Evolutionary conservation across 2,797 vertebrate genomes (phyloP).

Genomic region (Lacerta bilineata): DNA sequence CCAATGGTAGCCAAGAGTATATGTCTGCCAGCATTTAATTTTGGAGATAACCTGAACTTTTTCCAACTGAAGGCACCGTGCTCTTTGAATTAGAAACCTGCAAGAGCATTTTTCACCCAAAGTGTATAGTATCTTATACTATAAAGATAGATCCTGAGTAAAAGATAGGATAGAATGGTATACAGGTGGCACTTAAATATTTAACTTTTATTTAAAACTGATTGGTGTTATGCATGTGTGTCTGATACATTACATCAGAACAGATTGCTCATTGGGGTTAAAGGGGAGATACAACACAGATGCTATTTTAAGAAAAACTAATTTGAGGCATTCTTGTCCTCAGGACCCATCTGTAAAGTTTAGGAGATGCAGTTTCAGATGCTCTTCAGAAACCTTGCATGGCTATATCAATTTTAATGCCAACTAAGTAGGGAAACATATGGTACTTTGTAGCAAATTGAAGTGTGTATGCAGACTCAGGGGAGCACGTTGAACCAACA

Average conservation of each 20-base stretch:
- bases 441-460: slow-evolving; percentile 64
- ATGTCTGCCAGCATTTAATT: background rate
- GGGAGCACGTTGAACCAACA: slow-evolving; percentile 66
- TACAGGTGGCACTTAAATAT: background rate
- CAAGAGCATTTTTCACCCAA: background rate
- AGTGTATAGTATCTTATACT: no score
- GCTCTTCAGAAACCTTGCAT: slow-evolving; percentile 63
- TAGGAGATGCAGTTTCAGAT: slow-evolving; percentile 21
- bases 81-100: background rate
- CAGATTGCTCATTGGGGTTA: slow-evolving; percentile 41
- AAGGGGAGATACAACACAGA: slow-evolving; percentile 41
- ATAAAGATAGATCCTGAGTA: no score
- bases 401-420: slow-evolving; percentile 70
- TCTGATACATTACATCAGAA: slow-evolving; percentile 13
- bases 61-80: background rate
- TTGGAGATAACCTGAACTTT: background rate
- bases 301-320: slow-evolving; percentile 61
- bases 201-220: background rate
- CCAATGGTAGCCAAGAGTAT: background rate
- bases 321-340: slow-evolving; percentile 65
- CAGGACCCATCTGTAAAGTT: slow-evolving; percentile 49
- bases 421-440: slow-evolving; percentile 69
- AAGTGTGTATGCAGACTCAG: slow-evolving; percentile 58
- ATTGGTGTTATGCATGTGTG: background rate
- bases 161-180: background rate